Evolutionary conservation across 2,888 invertebrate genomes (phyloP).

Genomic region (Hedya salicella): DNA sequence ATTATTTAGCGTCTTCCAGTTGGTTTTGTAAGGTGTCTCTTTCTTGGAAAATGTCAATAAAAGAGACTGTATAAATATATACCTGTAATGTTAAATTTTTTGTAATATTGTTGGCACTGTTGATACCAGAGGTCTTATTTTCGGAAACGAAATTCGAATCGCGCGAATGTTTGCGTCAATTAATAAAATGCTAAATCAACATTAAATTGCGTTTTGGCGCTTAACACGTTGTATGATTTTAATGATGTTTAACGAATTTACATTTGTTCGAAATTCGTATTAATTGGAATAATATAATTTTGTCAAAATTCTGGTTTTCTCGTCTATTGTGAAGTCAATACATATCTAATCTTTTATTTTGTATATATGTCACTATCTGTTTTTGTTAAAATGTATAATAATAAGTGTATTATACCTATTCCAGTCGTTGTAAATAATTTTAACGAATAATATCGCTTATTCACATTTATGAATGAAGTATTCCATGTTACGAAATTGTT

Average conservation of each 20-base stretch:
- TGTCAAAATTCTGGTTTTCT: constrained; percentile 13
- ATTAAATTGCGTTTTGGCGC: constrained; percentile 12
- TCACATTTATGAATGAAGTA: constrained; percentile 42
- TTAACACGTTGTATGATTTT: constrained; percentile 14
- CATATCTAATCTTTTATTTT: constrained; percentile 80
- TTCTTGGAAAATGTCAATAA: constrained; percentile 37
- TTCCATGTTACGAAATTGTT: constrained; percentile 58
- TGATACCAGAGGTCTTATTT: not conserved
- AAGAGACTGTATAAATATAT: constrained; percentile 3
- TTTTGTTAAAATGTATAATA: constrained; percentile 66
- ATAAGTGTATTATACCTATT: constrained; percentile 63
- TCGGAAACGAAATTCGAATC: constrained; percentile 3
- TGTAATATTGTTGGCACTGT: constrained; percentile 8
- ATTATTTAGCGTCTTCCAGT: constrained; percentile 68
- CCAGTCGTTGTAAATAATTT: constrained; percentile 48
- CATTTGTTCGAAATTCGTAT: not conserved
- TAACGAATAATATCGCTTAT: constrained; percentile 48
- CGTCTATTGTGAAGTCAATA: constrained; percentile 53
- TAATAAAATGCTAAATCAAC: constrained; percentile 12
- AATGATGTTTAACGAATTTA: not conserved
- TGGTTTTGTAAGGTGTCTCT: constrained; percentile 51
- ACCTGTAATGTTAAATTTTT: constrained; percentile 8
- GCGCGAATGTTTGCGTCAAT: constrained; percentile 36
- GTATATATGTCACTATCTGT: constrained; percentile 62
- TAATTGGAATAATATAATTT: not conserved